A percentile compares a stretch with the other conserved stretches of the same genome.
phyloP scores from a whole-genome alignment of 2,797 vertebrate genomes.

The Pelodytes ibericus region DNA sequence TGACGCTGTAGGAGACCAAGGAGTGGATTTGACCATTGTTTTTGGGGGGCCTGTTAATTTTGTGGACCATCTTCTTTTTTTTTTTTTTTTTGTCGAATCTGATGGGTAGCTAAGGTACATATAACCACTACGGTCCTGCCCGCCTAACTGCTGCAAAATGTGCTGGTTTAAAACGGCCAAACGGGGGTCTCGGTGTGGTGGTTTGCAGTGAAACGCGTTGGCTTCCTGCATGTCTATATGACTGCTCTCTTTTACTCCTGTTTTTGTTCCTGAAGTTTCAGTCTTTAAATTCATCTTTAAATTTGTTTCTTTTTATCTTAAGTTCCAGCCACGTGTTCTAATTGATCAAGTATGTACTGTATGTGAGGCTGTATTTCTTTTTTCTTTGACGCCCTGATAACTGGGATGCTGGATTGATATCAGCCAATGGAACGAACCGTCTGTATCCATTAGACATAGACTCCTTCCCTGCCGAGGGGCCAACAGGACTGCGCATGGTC shows the following conservation, averaged over 20 bases:
- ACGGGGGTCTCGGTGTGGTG: background rate
- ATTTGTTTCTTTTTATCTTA: too few relatives aligned
- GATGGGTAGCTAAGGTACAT: background rate
- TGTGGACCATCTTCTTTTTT: too few relatives aligned
- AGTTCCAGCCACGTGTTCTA: too few relatives aligned
- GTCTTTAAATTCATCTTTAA: too few relatives aligned
- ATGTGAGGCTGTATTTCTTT: background rate
- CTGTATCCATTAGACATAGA: background rate
- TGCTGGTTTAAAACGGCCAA: background rate
- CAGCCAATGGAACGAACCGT: background rate
- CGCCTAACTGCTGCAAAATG: background rate
- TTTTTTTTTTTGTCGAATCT: too few relatives aligned
- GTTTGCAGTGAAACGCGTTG: too few relatives aligned
- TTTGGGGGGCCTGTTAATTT: too few relatives aligned
- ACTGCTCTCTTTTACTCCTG: too few relatives aligned
- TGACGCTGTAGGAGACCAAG: background rate
- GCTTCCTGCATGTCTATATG: too few relatives aligned
- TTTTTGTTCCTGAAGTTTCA: too few relatives aligned
- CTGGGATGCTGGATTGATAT: too few relatives aligned
- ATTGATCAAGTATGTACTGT: background rate
- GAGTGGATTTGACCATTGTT: too few relatives aligned
- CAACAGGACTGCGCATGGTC: background rate
- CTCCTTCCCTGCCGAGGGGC: conserved; percentile 23
- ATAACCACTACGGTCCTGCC: background rate
- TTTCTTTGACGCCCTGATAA: background rate